These are phyloP conservation scores for Eunapius fragilis DNA, from an alignment of 37 sponge, comb jelly and placozoan species.

Conservation along the genomic window DNA sequence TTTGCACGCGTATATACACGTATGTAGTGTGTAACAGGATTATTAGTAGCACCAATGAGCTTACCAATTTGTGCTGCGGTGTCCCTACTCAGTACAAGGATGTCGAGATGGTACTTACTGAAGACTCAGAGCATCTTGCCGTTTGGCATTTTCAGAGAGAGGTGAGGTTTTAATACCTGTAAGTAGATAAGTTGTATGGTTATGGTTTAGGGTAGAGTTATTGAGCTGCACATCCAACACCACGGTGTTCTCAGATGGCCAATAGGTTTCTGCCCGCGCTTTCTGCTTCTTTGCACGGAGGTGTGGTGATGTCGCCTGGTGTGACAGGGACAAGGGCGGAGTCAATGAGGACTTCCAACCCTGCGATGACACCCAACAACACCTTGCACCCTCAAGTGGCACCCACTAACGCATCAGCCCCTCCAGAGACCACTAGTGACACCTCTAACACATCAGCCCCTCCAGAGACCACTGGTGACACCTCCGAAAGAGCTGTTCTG, in stretches of 20 bases:
- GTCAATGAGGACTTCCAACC: background rate
- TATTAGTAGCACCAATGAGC: no score
- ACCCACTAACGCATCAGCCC: background rate
- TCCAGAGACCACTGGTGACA: background rate
- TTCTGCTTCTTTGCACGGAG: background rate
- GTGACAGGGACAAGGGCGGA: background rate
- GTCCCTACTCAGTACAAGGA: background rate
- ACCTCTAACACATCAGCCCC: background rate
- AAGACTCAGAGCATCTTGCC: background rate
- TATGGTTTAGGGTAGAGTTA: no score
- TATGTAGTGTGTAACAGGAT: no score
- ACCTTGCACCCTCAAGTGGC: background rate
- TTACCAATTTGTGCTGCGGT: no score
- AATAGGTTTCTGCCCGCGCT: background rate
- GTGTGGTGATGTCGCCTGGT: background rate
- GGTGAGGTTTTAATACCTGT: no score
- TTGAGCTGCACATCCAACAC: no score
- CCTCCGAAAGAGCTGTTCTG: background rate
- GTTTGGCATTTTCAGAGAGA: conserved; percentile 13
- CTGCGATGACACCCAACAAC: no score
- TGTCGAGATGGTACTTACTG: background rate
- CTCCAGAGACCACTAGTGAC: background rate
- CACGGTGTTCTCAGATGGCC: background rate
- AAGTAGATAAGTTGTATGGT: no score
- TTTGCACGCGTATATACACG: no score